phyloP scores from a whole-genome alignment of 2,888 invertebrate genomes.

The Holacanthella duospinosa region DNA sequence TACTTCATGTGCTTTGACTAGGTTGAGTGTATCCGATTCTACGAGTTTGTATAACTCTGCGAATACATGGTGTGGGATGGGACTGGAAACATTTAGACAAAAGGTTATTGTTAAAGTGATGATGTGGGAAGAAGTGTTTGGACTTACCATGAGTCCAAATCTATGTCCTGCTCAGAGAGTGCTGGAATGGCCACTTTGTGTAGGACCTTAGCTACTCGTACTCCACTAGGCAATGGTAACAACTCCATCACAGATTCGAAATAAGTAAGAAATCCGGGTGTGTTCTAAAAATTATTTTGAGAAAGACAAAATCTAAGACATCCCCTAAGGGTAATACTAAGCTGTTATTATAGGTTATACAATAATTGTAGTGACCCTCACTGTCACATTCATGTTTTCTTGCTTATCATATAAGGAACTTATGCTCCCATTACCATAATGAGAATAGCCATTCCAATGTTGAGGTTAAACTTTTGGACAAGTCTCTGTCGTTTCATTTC shows the following conservation, averaged over 20 bases:
- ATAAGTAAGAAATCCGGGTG: slow-evolving; percentile 49
- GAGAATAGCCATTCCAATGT: slow-evolving; percentile 54
- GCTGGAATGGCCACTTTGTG: too few relatives aligned
- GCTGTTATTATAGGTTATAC: too few relatives aligned
- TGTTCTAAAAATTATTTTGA: slow-evolving; percentile 49
- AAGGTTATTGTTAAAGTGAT: too few relatives aligned
- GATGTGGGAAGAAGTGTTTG: too few relatives aligned
- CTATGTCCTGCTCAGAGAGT: too few relatives aligned
- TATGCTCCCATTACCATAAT: too few relatives aligned
- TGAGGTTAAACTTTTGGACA: slow-evolving; percentile 49
- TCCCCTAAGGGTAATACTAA: too few relatives aligned
- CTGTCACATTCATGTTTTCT: too few relatives aligned
- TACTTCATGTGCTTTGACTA: slow-evolving; percentile 49
- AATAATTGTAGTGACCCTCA: too few relatives aligned
- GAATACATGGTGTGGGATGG: slow-evolving; percentile 48
- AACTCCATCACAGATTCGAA: slow-evolving; percentile 49
- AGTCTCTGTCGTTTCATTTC: slow-evolving; percentile 56
- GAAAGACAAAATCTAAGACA: too few relatives aligned
- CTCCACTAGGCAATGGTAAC: slow-evolving; percentile 46
- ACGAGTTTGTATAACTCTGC: slow-evolving; percentile 54
- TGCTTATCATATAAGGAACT: too few relatives aligned
- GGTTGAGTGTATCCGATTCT: slow-evolving; percentile 52
- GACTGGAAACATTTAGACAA: slow-evolving; percentile 43
- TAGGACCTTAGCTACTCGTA: slow-evolving; percentile 57
- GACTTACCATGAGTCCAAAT: too few relatives aligned